Evolutionary conservation across 1,140 invertebrate genomes (phyloP), one percentile per base, ranked within the genome.

Genomic region (Pemphigus obesinymphae): DNA sequence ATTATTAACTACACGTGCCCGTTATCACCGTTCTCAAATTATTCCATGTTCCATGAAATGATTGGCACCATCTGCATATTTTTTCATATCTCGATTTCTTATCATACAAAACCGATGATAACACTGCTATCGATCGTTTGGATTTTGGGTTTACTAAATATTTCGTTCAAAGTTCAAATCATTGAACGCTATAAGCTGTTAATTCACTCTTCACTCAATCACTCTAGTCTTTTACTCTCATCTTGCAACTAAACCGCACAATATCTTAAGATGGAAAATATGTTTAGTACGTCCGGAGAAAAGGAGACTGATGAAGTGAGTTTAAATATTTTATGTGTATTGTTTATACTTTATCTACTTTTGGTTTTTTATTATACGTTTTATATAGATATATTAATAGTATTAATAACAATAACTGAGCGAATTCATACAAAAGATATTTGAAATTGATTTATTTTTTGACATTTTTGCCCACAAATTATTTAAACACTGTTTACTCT

Each of bases 241-340:
- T 66, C n/a, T 23, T 34, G n/a, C 20, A 8, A 40, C 31, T 66
- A 8, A n/a, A 68, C 10, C n/a, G 34, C 34, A 68, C 66, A 15
- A 15, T 68, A 68, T 3, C 34, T 68, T 20, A 63, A 63, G 29
- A 80, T 80, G 76, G 76, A 80, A 43, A 80, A 80, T 63, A 82
- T 82, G 82, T 82, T 78, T 48, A 82, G 82, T 78, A 63, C 58
- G 26, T 82, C 82, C 40, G 82, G 82, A 31, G 82, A 82, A 48
- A 76, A 63, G 63, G 73, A 82, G 50, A 76, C 58, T 82, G 82
- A 82, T 31, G 82, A 82, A 72, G 82, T 82, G 26, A 82, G 72
- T 82, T 26, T 43, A 10, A 37, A 37, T 7, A 40, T 29, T 76
- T 58, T 70, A 61, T 61, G 15, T 26, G 29, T 58, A 29, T 40